Base-by-base conservation (phyloP, 1,140 invertebrate species). In the Cyphomyrmex costatus region DNA sequence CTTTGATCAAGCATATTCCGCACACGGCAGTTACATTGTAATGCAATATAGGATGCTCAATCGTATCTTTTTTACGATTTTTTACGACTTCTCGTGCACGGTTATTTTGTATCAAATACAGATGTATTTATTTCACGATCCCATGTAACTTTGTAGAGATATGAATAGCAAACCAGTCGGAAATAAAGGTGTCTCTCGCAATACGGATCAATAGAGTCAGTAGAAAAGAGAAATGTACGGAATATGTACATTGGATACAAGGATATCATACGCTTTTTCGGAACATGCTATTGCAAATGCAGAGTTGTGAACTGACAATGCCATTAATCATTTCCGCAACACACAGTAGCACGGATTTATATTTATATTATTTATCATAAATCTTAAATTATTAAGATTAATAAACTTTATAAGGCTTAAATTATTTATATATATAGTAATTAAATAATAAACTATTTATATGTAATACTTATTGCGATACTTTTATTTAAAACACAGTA, bases 151-250 rank as follows among this genome's bases (percentile, higher is more conserved):
- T 49, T 30, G 60, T 49, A 30, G 58, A 27, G 46, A 65, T 49
- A 21, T 63, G 76, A 78, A 78, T 65, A 78, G 58, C 76, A 78
- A 78, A 78, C 60, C 36, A 65, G 76, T 78, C 19, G 76, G 76
- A 78, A 63, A 78, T 78, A 78, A 78, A 78, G 60, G 36, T 78
- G 58, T 78, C 21, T 63, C 42, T 65, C 42, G 42, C 58, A 63
- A 78, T 63, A 42, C 19, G 36, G 73, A 77, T 77, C 74, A 42
- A 77, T 78, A 78, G 19, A 63, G 58, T 30, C 36, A 7, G 36
- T 33, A 7, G 56, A 46, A 24, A 77, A 30, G 76, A n/a, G n/a
- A n/a, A n/a, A 65, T 63, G 30, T n/a, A 30, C 16, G 58, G 16
- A 27, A 63, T 65, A 78, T 65, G 19, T 63, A 63, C n/a, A n/a